A percentile compares a stretch with the other conserved stretches of the same genome.
Evolutionary conservation across 92 coral and sea anemone species (phyloP).

Genomic region (Paramuricea clavata): DNA sequence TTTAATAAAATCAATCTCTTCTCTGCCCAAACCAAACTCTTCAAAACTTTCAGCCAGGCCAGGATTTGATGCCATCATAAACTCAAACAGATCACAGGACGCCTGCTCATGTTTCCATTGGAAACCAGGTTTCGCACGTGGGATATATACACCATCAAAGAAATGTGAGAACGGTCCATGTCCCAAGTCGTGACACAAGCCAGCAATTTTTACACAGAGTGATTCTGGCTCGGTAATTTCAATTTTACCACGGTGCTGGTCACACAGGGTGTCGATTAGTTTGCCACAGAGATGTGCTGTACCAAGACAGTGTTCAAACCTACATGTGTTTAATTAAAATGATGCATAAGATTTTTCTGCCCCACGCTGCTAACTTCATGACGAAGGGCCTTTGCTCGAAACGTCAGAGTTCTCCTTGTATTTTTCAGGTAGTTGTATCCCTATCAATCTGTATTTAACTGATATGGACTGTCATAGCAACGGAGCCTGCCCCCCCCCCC

Average conservation of each 20-base stretch:
- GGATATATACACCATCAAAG: slow-evolving; percentile 86
- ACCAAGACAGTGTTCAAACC: slow-evolving; percentile 52
- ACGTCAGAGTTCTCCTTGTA: too few relatives aligned
- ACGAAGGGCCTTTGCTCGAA: too few relatives aligned
- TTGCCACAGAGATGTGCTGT: slow-evolving; percentile 42
- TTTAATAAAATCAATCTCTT: slow-evolving; percentile 79
- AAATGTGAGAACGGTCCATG: slow-evolving; percentile 98
- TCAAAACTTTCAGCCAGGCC: slow-evolving; percentile 68
- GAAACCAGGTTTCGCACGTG: slow-evolving; percentile 47
- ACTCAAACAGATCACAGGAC: slow-evolving; percentile 84
- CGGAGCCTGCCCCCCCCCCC: too few relatives aligned
- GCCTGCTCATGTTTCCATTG: slow-evolving; percentile 82
- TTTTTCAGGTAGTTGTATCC: too few relatives aligned
- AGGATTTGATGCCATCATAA: slow-evolving; percentile 73
- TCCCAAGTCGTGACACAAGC: slow-evolving; percentile 96
- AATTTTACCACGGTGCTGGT: slow-evolving; percentile 49
- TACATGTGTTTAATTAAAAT: neutral
- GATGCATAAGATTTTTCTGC: neutral
- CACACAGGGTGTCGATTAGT: slow-evolving; percentile 27
- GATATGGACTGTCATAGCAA: too few relatives aligned
- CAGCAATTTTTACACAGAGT: slow-evolving; percentile 88
- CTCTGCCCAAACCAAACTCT: slow-evolving; percentile 61
- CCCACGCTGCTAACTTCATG: too few relatives aligned
- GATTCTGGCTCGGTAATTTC: slow-evolving; percentile 79
- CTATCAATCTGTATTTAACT: too few relatives aligned